Conservation (phyloP, 2,888 invertebrate species). For the Augochlorella aurata region DNA sequence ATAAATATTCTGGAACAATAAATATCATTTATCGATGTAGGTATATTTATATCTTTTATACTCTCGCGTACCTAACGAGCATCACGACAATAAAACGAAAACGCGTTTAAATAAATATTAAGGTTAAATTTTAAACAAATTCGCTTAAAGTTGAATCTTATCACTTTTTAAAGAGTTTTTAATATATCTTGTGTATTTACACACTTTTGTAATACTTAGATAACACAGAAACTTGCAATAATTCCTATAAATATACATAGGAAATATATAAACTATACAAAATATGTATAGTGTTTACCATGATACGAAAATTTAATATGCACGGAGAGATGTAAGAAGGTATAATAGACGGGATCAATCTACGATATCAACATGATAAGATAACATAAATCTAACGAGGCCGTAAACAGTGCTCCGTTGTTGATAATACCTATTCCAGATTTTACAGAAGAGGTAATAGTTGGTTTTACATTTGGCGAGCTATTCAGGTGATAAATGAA, state of each 20-base stretch:
- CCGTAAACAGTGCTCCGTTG: background rate
- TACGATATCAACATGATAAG: background rate
- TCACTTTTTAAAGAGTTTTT: background rate
- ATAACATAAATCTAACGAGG: background rate
- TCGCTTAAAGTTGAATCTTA: background rate
- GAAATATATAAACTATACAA: too few relatives aligned
- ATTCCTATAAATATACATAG: background rate
- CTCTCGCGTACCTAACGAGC: background rate
- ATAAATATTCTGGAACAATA: background rate
- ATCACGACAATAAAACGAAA: background rate
- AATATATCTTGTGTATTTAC: background rate
- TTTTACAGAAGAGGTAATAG: background rate
- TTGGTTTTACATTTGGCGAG: background rate
- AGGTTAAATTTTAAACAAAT: background rate
- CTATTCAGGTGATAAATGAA: background rate
- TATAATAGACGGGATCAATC: background rate
- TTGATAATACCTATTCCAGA: background rate
- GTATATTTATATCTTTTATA: background rate
- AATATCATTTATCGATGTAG: background rate
- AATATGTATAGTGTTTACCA: background rate
- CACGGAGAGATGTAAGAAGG: background rate
- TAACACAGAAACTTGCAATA: constrained; percentile 10
- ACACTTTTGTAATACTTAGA: background rate
- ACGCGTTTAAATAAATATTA: background rate
- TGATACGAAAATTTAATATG: background rate